These are phyloP conservation scores for Caenorhabditis imperialis DNA, from an alignment of 2,888 invertebrate genomes.

Conservation along the genomic window DNA sequence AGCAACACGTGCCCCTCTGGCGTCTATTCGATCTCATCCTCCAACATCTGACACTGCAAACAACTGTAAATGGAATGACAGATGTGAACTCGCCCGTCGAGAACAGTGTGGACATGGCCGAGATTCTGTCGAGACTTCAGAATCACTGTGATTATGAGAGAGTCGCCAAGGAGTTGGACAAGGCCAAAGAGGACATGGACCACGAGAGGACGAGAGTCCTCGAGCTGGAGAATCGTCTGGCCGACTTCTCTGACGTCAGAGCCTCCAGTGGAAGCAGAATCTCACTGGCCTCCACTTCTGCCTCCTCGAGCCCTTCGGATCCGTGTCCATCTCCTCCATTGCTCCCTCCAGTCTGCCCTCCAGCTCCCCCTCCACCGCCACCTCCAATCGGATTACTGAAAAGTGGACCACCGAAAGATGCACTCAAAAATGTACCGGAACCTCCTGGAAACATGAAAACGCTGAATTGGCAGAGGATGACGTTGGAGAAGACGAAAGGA, in stretches of 20 bases:
- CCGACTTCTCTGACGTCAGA: constrained; percentile 70
- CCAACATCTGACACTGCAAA: constrained; percentile 83
- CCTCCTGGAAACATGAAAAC: constrained; percentile 93
- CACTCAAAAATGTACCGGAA: constrained; percentile 86
- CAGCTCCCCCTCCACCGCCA: constrained; percentile 70
- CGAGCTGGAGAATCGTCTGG: constrained; percentile 73
- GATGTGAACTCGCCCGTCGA: constrained; percentile 64
- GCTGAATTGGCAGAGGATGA: constrained; percentile 90
- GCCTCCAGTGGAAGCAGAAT: constrained; percentile 50
- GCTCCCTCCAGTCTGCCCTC: constrained; percentile 55
- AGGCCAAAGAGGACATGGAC: constrained; percentile 66
- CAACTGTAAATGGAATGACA: constrained; percentile 67
- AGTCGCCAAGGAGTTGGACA: constrained; percentile 69
- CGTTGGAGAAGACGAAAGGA: constrained; percentile 83
- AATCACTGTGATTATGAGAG: constrained; percentile 74
- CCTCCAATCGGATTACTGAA: constrained; percentile 66
- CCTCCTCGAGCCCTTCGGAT: constrained; percentile 69
- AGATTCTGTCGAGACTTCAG: constrained; percentile 69
- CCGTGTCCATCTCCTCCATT: constrained; percentile 60
- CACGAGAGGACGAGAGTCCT: constrained; percentile 63
- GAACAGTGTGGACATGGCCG: constrained; percentile 70
- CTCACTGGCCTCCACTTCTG: constrained; percentile 57
- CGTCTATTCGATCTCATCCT: constrained; percentile 92
- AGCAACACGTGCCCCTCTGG: constrained; percentile 93
- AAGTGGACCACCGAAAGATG: constrained; percentile 31